A percentile compares a stretch with the other conserved stretches of the same genome.
Evolutionary conservation across 1,140 invertebrate genomes (phyloP).

Genomic region (Xylocopa sonorina): DNA sequence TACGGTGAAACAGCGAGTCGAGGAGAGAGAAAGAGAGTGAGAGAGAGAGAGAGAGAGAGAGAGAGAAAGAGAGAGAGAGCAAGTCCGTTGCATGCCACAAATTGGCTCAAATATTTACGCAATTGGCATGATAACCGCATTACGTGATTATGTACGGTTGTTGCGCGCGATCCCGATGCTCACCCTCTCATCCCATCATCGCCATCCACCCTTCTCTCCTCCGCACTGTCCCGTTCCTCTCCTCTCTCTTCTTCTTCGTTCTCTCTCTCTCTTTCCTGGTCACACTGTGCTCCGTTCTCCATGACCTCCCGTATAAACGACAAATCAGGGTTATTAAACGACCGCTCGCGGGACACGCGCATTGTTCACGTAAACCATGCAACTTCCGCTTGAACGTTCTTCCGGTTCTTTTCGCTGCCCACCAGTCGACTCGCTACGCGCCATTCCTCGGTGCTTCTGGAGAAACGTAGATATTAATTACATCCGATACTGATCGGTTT

Average conservation of each 20-base stretch:
- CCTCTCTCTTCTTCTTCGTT: slow-evolving; percentile 8
- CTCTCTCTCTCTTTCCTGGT: slow-evolving; percentile 7
- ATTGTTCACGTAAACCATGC: slow-evolving; percentile 61
- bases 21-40: slow-evolving; percentile 62
- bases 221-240: slow-evolving; percentile 15
- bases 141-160: slow-evolving; percentile 79
- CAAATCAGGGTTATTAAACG: slow-evolving; percentile 75
- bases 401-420: slow-evolving; percentile 44
- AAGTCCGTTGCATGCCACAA: slow-evolving; percentile 77
- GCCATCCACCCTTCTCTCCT: slow-evolving; percentile 55
- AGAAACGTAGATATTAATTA: too few species aligned
- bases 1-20: slow-evolving; percentile 53
- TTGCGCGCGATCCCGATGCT: slow-evolving; percentile 75
- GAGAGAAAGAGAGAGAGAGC: too few species aligned
- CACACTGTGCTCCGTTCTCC: slow-evolving; percentile 35
- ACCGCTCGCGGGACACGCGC: slow-evolving; percentile 55
- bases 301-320: slow-evolving; percentile 69
- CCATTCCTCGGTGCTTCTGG: not conserved
- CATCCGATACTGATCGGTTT: too few species aligned
- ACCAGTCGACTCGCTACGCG: not conserved
- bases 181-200: slow-evolving; percentile 67
- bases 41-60: too few species aligned
- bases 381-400: slow-evolving; percentile 64
- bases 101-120: slow-evolving; percentile 81
- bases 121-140: slow-evolving; percentile 80